These are phyloP conservation scores for Ischnura elegans DNA, from an alignment of 2,888 invertebrate species.

Conservation along the genomic window DNA sequence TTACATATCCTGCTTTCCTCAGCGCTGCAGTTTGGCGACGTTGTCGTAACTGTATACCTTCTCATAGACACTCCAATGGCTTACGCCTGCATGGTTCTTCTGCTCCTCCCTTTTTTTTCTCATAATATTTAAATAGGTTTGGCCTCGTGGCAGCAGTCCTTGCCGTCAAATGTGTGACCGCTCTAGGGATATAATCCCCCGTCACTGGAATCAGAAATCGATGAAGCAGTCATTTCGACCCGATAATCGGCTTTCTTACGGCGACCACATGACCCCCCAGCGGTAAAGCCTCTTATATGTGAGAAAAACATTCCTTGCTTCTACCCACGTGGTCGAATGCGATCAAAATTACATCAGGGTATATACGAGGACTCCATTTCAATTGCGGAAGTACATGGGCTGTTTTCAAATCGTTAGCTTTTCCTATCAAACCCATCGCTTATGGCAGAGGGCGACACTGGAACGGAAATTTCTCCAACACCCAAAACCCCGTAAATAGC, in stretches of 20 bases:
- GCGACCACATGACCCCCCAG: not conserved
- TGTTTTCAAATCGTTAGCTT: too few species aligned
- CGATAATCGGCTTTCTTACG: not conserved
- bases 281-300: not conserved
- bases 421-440: too few species aligned
- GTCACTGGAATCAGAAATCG: not conserved
- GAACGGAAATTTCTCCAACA: too few species aligned
- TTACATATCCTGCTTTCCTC: too few species aligned
- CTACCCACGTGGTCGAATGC: not conserved
- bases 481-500: too few species aligned
- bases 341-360: not conserved
- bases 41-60: not conserved
- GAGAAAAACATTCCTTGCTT: not conserved
- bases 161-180: not conserved
- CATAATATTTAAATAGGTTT: not conserved
- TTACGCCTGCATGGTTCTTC: not conserved
- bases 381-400: too few species aligned
- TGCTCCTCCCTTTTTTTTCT: not conserved
- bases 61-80: not conserved
- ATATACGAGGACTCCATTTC: too few species aligned
- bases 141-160: not conserved
- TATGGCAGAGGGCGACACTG: too few species aligned
- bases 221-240: not conserved
- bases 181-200: not conserved
- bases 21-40: too few species aligned